Percentiles rank a stretch among this genome's conserved stretches.
Evolutionary conservation across 2,113 vertebrate genomes (phyloP).

Genomic region (Grallaria varia): DNA sequence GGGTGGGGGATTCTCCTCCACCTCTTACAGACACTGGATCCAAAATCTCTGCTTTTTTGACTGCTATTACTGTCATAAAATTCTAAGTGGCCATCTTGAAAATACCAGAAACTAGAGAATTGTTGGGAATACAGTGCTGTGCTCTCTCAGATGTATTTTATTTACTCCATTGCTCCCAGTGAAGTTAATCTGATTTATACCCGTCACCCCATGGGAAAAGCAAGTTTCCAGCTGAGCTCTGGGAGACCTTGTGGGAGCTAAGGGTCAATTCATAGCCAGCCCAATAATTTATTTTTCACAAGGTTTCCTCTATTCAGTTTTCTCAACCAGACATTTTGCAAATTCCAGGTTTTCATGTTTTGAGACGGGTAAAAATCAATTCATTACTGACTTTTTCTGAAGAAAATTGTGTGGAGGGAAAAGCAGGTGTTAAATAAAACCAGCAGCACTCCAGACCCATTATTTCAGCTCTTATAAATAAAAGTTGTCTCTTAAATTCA

Average conservation of each 20-base stretch:
- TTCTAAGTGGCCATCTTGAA: neutral
- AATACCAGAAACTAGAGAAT: neutral
- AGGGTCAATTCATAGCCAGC: neutral
- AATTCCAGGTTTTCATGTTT: slow-evolving; percentile 7
- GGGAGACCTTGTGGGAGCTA: neutral
- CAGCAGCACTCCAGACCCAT: neutral
- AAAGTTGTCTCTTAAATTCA: neutral
- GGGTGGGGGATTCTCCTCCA: neutral
- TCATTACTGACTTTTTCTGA: slow-evolving; percentile 5
- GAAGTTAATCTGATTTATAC: slow-evolving; percentile 13
- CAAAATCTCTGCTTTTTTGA: neutral
- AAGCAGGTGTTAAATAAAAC: neutral
- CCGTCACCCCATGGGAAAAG: neutral
- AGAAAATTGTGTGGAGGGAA: neutral
- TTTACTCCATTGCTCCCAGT: neutral
- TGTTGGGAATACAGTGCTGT: neutral
- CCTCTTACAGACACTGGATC: neutral
- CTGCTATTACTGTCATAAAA: neutral
- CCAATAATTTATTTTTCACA: neutral
- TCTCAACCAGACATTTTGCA: neutral
- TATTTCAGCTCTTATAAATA: slow-evolving; percentile 1
- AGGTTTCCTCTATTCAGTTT: neutral
- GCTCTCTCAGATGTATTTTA: neutral
- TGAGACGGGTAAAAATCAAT: neutral
- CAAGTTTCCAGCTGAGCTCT: neutral